phyloP scores from a whole-genome alignment of 1,140 invertebrate genomes.

The Eumeta japonica region DNA sequence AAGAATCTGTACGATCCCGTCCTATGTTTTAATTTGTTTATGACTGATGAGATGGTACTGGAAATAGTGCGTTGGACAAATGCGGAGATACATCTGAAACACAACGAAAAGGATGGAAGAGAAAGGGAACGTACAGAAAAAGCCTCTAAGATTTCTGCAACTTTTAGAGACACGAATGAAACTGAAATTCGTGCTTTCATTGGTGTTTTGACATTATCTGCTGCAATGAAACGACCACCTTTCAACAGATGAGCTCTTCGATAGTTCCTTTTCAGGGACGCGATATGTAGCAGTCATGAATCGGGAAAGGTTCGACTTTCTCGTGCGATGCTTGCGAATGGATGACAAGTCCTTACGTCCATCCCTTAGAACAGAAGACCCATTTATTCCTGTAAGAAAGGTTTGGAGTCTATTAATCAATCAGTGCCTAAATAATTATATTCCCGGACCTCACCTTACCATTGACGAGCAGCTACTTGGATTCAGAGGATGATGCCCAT shows the following conservation, averaged over 20 bases:
- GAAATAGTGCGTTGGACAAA: slow-evolving; percentile 14
- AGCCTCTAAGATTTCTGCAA: slow-evolving; percentile 10
- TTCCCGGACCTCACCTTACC: slow-evolving; percentile 7
- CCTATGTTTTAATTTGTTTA: too few relatives aligned
- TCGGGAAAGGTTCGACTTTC: slow-evolving; percentile 12
- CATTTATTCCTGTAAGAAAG: slow-evolving; percentile 10
- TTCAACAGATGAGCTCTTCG: slow-evolving; percentile 10
- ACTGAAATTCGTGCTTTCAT: slow-evolving; percentile 10
- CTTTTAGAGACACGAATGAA: slow-evolving; percentile 10
- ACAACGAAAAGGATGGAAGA: too few relatives aligned
- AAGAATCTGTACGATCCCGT: slow-evolving; percentile 11
- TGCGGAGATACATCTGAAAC: slow-evolving; percentile 14
- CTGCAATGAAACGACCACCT: slow-evolving; percentile 14
- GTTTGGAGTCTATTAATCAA: slow-evolving; percentile 14
- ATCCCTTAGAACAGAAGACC: slow-evolving; percentile 8
- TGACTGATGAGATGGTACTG: too few relatives aligned
- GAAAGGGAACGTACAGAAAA: too few relatives aligned
- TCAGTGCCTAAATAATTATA: too few relatives aligned
- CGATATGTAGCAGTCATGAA: slow-evolving; percentile 11
- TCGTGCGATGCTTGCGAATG: slow-evolving; percentile 12
- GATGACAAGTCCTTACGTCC: slow-evolving; percentile 15
- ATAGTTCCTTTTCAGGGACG: slow-evolving; percentile 13
- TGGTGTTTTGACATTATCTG: slow-evolving; percentile 9
- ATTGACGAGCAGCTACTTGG: slow-evolving; percentile 13
- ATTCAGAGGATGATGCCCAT: too few relatives aligned